Evolutionary conservation across 2,113 vertebrate species (phyloP), one percentile per base, ranked within the genome.

Genomic region (Gobio gobio): DNA sequence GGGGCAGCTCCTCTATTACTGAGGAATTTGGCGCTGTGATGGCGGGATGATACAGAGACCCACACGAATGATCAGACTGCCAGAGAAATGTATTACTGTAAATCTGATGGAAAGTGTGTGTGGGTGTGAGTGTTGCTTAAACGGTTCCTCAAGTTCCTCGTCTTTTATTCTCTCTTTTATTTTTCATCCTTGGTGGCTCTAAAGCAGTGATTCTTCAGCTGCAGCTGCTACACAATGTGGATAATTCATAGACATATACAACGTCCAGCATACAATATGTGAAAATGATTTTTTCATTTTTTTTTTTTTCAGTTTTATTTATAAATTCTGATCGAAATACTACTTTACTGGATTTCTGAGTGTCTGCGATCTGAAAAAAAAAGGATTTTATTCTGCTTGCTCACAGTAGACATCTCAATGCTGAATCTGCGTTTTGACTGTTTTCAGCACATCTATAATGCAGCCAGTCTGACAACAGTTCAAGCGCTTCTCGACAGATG

Each of bases 1-100:
- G 54, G 76, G 22, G 33, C 36, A 43, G 40, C 70, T 73, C 36
- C 36, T 26, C 22, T 68, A 68, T 82, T 82, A 82, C 18, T 51
- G 45, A 82, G 63, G 79, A 82, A 82, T 68, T 47, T 63, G 29
- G 45, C 26, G 45, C 43, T 80, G 59, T 10, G 79, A 82, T 82
- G 79, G 26, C 10, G 5, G 43, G 24, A 68, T 43, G 54, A 82
- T 29, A 68, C 14, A 63, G 13, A 45, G 12, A 63, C 33, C 6
- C 5, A 51, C n/a, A 64, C 36, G 61, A 58, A 40, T 49, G 58
- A 64, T 20, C 78, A 47, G 33, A 47, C 43, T 3, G 22, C 40
- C 40, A 47, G 33, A 68, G 18, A 40, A 24, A 73, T 12, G 0
- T 24, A 14, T 8, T 24, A 47, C 40, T n/a, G 70, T 47, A 3